These are phyloP conservation scores for Hyaena hyaena DNA, from an alignment of 2,113 vertebrate species.

Conservation along the genomic window DNA sequence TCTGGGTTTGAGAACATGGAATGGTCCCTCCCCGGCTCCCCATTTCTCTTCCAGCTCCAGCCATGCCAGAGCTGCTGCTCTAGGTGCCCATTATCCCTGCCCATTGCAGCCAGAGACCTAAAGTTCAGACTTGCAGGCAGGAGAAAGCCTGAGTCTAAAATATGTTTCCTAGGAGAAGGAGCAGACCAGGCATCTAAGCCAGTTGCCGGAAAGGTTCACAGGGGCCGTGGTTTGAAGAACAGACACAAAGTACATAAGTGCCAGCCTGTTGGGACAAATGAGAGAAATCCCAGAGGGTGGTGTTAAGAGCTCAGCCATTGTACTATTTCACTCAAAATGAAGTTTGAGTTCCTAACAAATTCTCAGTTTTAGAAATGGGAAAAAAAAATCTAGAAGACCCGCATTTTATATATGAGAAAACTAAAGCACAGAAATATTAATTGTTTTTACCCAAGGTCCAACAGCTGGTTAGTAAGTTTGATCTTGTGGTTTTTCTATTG, in stretches of 20 bases:
- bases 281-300: constrained; percentile 56
- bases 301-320: constrained; percentile 47
- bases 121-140: constrained; percentile 47
- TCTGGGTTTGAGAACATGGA: not conserved
- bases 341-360: constrained; percentile 42
- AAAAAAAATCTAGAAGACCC: not conserved
- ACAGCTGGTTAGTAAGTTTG: constrained; percentile 20
- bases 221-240: constrained; percentile 30
- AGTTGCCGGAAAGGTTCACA: constrained; percentile 63
- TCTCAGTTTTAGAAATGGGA: constrained; percentile 37
- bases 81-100: not conserved
- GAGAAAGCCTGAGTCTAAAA: constrained; percentile 25
- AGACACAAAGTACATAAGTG: constrained; percentile 56
- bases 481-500: constrained; percentile 33
- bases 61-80: not conserved
- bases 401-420: constrained; percentile 2
- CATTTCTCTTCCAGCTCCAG: not conserved
- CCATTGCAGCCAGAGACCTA: constrained; percentile 23
- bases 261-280: constrained; percentile 64
- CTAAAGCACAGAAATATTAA: constrained; percentile 6
- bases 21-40: not conserved
- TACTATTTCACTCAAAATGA: not conserved
- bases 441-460: not conserved
- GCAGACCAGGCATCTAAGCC: constrained; percentile 56
- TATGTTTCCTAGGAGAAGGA: constrained; percentile 41